A percentile compares a stretch with the other conserved stretches of the same genome.
Evolutionary conservation across 2,888 invertebrate genomes (phyloP).

Genomic region (Pterostichus niger): DNA sequence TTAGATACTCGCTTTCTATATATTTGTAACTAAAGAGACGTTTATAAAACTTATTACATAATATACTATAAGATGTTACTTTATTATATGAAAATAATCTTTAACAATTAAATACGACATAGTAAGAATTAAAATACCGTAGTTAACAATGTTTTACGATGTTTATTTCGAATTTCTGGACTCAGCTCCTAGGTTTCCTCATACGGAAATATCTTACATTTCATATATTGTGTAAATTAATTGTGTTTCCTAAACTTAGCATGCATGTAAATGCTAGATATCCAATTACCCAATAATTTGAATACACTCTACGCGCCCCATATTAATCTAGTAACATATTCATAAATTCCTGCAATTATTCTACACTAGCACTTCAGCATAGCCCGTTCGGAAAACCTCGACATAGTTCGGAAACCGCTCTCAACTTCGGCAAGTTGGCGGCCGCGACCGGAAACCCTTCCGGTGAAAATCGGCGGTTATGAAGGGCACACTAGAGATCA

Average conservation of each 20-base stretch:
- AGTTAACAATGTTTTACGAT: too few relatives aligned
- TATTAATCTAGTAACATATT: slow-evolving; percentile 34
- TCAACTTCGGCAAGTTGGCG: slow-evolving; percentile 11
- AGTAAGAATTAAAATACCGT: too few relatives aligned
- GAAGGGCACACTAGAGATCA: slow-evolving; percentile 65
- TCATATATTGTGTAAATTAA: too few relatives aligned
- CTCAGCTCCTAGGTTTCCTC: too few relatives aligned
- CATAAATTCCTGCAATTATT: slow-evolving; percentile 56
- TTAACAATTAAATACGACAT: too few relatives aligned
- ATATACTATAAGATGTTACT: too few relatives aligned
- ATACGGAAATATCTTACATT: too few relatives aligned
- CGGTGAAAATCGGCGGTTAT: slow-evolving; percentile 64
- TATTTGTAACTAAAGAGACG: too few relatives aligned
- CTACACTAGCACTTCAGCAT: slow-evolving; percentile 45
- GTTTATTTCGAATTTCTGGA: too few relatives aligned
- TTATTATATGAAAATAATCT: too few relatives aligned
- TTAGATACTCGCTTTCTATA: too few relatives aligned
- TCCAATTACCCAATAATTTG: slow-evolving; percentile 24
- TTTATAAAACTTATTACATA: too few relatives aligned
- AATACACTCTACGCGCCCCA: not conserved
- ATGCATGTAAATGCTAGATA: not conserved
- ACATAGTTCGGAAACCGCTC: slow-evolving; percentile 32
- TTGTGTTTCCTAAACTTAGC: not conserved
- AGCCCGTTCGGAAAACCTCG: slow-evolving; percentile 34
- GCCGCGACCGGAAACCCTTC: slow-evolving; percentile 42